Evolutionary conservation across 1,140 invertebrate species (phyloP).

Genomic region (Drosophila asahinai): DNA sequence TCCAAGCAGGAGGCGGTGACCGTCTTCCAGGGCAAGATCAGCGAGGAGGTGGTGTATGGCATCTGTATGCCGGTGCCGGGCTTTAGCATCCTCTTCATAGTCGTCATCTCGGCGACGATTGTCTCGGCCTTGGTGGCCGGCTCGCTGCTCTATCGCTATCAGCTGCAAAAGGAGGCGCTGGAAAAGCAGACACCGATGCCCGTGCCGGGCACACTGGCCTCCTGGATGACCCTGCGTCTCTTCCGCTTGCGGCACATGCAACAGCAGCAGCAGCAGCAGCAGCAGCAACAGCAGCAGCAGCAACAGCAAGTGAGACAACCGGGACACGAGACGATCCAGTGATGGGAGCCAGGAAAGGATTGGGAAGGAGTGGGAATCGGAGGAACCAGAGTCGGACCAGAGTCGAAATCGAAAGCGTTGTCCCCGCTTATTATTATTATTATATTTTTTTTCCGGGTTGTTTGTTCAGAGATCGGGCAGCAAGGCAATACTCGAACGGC

Average conservation of each 20-base stretch:
- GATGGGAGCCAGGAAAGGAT: background rate
- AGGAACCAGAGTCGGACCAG: constrained; percentile 6
- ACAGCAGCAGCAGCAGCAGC: constrained; percentile 70
- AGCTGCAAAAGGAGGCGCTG: constrained; percentile 89
- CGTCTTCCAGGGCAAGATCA: constrained; percentile 94
- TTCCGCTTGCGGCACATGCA: constrained; percentile 86
- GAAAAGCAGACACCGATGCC: constrained; percentile 86
- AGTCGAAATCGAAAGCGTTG: constrained; percentile 17
- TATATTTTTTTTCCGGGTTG: constrained; percentile 35
- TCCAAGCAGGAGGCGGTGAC: constrained; percentile 92
- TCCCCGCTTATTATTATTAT: constrained; percentile 47
- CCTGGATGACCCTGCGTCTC: constrained; percentile 90
- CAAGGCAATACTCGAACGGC: constrained; percentile 71
- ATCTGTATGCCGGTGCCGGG: constrained; percentile 95
- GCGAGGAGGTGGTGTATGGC: constrained; percentile 95
- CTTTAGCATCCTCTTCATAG: constrained; percentile 94
- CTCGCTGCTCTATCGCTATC: constrained; percentile 90
- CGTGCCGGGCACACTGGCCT: constrained; percentile 88
- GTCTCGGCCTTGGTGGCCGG: constrained; percentile 92
- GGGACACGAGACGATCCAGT: constrained; percentile 76
- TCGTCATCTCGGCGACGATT: constrained; percentile 93
- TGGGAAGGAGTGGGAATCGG: background rate
- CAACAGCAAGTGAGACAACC: constrained; percentile 45
- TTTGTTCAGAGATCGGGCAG: constrained; percentile 62
- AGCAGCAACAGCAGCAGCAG: constrained; percentile 55